phyloP scores from a whole-genome alignment of 2,888 invertebrate genomes.

The Aleiodes alternator region DNA sequence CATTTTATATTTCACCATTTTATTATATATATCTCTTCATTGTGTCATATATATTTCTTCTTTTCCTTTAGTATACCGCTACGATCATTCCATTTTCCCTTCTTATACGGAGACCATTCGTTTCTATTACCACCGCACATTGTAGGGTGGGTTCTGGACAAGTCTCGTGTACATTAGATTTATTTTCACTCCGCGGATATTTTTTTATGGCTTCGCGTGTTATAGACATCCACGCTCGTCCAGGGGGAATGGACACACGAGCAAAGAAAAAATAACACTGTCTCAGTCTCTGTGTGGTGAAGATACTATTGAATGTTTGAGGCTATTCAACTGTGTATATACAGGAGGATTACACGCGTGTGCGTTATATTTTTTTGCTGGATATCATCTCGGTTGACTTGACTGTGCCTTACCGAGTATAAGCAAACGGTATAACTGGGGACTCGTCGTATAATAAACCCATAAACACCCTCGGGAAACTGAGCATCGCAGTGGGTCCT shows the following conservation, averaged over 20 bases:
- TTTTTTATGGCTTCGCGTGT: slow-evolving; percentile 70
- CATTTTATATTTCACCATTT: too few species aligned
- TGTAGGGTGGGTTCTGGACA: slow-evolving; percentile 55
- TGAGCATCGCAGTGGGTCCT: slow-evolving; percentile 46
- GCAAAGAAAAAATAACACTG: slow-evolving; percentile 30
- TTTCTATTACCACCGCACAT: slow-evolving; percentile 66
- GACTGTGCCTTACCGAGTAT: slow-evolving; percentile 49
- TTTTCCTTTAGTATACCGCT: background rate
- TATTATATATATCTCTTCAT: background rate
- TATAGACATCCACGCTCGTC: slow-evolving; percentile 58
- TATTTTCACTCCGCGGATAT: slow-evolving; percentile 74
- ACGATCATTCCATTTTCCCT: background rate
- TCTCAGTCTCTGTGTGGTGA: slow-evolving; percentile 31
- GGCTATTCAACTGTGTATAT: slow-evolving; percentile 33
- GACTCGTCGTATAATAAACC: slow-evolving; percentile 73
- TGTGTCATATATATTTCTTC: slow-evolving; percentile 1
- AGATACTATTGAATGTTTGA: slow-evolving; percentile 34
- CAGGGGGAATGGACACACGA: slow-evolving; percentile 28
- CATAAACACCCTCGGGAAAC: slow-evolving; percentile 72
- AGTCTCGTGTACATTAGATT: slow-evolving; percentile 66
- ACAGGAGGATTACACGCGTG: slow-evolving; percentile 41
- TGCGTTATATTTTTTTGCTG: slow-evolving; percentile 42
- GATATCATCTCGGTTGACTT: slow-evolving; percentile 29
- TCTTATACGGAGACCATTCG: slow-evolving; percentile 58
- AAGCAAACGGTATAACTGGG: slow-evolving; percentile 57